Evolutionary conservation across 1,140 invertebrate species (phyloP).

Genomic region (Chrysoperla carnea): DNA sequence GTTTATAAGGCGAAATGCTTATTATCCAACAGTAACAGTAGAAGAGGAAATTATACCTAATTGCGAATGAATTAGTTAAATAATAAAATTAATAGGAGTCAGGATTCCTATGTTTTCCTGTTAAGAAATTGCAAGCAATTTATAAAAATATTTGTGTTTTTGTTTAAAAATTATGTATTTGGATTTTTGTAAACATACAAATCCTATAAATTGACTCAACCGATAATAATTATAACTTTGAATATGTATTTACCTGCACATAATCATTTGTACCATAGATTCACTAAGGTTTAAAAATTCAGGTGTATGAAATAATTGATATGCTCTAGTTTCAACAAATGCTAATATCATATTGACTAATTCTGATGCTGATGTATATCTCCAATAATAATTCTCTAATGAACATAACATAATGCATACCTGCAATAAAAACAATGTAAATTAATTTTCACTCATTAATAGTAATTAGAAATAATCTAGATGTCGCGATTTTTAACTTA

Average conservation of each 20-base stretch:
- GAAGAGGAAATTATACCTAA: too few species aligned
- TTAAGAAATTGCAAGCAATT: too few species aligned
- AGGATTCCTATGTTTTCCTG: too few species aligned
- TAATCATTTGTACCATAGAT: constrained; percentile 89
- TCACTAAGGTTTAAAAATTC: constrained; percentile 80
- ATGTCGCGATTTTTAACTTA: too few species aligned
- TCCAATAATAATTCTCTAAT: constrained; percentile 88
- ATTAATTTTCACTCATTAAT: not conserved
- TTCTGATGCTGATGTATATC: constrained; percentile 84
- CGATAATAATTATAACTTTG: not conserved
- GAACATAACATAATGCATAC: constrained; percentile 82
- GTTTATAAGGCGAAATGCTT: too few species aligned
- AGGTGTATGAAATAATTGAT: constrained; percentile 59
- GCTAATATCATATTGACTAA: constrained; percentile 86
- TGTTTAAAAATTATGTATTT: too few species aligned
- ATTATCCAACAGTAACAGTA: too few species aligned
- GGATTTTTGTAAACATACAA: too few species aligned
- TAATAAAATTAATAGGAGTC: too few species aligned
- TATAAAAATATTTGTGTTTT: too few species aligned
- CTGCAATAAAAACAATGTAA: constrained; percentile 24
- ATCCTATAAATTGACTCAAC: too few species aligned
- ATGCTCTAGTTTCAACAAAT: constrained; percentile 72
- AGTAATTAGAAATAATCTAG: not conserved
- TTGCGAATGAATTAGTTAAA: too few species aligned
- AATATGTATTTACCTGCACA: constrained; percentile 39